A percentile compares a stretch with the other conserved stretches of the same genome.
Conservation (phyloP, 2,797 vertebrate species). For the Varecia variegata region DNA sequence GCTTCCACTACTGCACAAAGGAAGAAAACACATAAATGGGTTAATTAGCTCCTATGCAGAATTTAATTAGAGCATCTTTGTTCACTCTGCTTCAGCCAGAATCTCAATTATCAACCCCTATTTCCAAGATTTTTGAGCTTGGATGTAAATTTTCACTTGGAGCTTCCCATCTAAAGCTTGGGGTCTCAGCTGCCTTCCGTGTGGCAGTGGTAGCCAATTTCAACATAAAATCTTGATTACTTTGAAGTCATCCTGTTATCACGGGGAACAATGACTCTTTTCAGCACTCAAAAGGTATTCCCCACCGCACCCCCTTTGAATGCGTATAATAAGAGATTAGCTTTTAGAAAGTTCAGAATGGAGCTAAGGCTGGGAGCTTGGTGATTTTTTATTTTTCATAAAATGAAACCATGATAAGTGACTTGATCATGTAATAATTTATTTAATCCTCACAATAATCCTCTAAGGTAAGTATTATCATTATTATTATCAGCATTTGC, state of each 20-base stretch:
- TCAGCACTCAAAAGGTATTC: background rate
- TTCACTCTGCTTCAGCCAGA: conserved; percentile 77
- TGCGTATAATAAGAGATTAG: background rate
- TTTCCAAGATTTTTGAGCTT: conserved; percentile 79
- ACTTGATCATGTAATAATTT: background rate
- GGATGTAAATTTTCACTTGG: conserved; percentile 77
- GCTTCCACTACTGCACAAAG: conserved; percentile 68
- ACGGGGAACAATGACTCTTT: conserved; percentile 21
- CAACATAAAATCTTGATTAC: conserved; percentile 41
- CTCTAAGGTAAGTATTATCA: background rate
- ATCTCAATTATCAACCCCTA: conserved; percentile 84
- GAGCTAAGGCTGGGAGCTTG: background rate
- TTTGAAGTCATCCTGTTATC: conserved; percentile 39
- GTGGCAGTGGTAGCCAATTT: background rate
- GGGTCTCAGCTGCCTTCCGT: conserved; percentile 53
- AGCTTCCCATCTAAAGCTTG: conserved; percentile 57
- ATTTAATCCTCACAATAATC: background rate
- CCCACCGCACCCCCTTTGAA: background rate
- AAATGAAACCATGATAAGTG: background rate
- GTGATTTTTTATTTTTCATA: background rate
- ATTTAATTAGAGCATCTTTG: conserved; percentile 86
- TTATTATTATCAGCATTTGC: background rate
- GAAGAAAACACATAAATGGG: conserved; percentile 83
- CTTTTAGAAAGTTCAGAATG: conserved; percentile 26
- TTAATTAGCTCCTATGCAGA: conserved; percentile 84